Evolutionary conservation across 2,888 invertebrate species (phyloP).

Genomic region (Drosophila colorata): DNA sequence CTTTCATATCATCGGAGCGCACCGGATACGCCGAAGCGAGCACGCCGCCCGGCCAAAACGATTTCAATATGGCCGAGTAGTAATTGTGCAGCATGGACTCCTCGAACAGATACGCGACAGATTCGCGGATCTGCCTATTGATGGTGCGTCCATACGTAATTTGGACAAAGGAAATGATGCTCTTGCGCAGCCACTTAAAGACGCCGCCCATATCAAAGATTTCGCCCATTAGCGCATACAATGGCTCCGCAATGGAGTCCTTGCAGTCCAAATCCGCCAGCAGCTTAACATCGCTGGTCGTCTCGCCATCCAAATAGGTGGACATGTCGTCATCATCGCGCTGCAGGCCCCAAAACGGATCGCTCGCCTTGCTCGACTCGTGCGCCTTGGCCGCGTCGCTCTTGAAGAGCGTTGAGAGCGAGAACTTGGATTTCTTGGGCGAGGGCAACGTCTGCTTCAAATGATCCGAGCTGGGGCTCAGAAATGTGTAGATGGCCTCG

Average conservation of each 20-base stretch:
- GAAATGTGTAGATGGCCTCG: slow-evolving; percentile 95
- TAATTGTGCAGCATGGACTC: slow-evolving; percentile 97
- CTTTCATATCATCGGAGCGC: slow-evolving; percentile 88
- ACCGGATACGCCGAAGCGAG: slow-evolving; percentile 86
- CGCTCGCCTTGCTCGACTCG: slow-evolving; percentile 86
- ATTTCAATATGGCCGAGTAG: slow-evolving; percentile 92
- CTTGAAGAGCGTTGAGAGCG: slow-evolving; percentile 94
- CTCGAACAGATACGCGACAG: slow-evolving; percentile 93
- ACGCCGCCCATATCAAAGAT: slow-evolving; percentile 96
- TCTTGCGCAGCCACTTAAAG: slow-evolving; percentile 94
- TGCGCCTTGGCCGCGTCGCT: slow-evolving; percentile 87
- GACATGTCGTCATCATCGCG: slow-evolving; percentile 93
- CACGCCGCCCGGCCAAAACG: slow-evolving; percentile 96
- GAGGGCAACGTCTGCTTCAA: slow-evolving; percentile 91
- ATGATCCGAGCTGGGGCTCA: slow-evolving; percentile 96
- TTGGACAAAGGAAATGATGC: slow-evolving; percentile 95
- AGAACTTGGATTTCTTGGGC: slow-evolving; percentile 94
- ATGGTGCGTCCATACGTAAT: slow-evolving; percentile 96
- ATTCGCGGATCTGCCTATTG: slow-evolving; percentile 95
- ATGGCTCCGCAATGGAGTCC: slow-evolving; percentile 95
- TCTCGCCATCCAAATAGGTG: slow-evolving; percentile 90
- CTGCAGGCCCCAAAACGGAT: slow-evolving; percentile 86
- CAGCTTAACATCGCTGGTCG: slow-evolving; percentile 81
- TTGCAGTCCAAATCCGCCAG: slow-evolving; percentile 88
- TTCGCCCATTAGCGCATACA: slow-evolving; percentile 94